These are phyloP conservation scores for Abramis brama DNA, from an alignment of 2,113 vertebrate species.

Conservation along the genomic window DNA sequence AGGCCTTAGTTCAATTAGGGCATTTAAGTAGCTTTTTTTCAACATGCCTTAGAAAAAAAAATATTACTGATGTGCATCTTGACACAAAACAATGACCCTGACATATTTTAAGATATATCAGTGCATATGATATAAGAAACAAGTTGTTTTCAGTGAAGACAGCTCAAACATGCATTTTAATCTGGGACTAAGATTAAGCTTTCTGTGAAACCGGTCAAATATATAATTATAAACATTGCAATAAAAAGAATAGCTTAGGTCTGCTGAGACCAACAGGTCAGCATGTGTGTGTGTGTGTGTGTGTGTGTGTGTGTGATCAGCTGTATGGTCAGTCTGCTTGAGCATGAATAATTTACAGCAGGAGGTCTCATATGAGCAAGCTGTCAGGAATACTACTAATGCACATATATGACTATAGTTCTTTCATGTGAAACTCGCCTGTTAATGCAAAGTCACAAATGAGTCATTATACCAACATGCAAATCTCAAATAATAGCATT, in stretches of 20 bases:
- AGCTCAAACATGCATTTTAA: too few relatives aligned
- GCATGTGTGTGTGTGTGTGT: background rate
- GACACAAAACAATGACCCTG: too few relatives aligned
- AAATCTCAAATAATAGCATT: background rate
- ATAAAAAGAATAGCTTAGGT: background rate
- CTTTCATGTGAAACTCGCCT: background rate
- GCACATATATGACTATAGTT: background rate
- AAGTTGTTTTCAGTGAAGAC: too few relatives aligned
- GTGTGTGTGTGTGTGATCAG: background rate
- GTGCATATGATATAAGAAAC: too few relatives aligned
- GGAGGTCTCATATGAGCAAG: background rate
- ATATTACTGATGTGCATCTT: too few relatives aligned
- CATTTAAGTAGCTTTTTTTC: too few relatives aligned
- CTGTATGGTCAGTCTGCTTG: background rate
- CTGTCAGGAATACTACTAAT: background rate
- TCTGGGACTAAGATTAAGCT: too few relatives aligned
- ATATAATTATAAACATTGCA: background rate
- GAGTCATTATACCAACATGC: background rate
- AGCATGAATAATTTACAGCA: constrained; percentile 33
- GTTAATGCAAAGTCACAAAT: background rate
- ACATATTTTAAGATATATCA: too few relatives aligned
- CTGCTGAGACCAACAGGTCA: background rate
- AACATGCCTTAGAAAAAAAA: too few relatives aligned
- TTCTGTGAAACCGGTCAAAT: too few relatives aligned
- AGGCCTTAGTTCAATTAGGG: too few relatives aligned